These are phyloP conservation scores for Orussus abietinus DNA, from an alignment of 1,140 invertebrate species.

Conservation along the genomic window DNA sequence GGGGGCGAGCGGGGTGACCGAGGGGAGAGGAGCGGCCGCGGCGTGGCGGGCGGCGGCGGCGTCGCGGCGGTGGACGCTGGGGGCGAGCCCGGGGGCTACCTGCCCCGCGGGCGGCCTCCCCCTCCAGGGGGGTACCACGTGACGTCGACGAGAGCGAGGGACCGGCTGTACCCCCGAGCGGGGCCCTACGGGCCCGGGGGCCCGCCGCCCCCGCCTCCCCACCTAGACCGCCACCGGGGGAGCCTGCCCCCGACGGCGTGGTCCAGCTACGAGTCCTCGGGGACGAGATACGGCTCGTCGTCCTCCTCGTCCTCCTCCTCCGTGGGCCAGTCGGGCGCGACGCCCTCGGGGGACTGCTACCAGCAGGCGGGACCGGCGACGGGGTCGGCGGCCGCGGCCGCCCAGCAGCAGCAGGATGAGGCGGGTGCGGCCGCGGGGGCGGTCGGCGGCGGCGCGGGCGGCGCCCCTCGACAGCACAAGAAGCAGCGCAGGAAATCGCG, in stretches of 20 bases:
- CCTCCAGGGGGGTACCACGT: slow-evolving; percentile 44
- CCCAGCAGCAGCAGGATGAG: neutral
- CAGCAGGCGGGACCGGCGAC: slow-evolving; percentile 14
- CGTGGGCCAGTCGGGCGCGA: no score
- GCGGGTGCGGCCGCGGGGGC: slow-evolving; percentile 22
- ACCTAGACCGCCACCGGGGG: slow-evolving; percentile 45
- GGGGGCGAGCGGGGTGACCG: slow-evolving; percentile 37
- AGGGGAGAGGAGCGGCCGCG: slow-evolving; percentile 38
- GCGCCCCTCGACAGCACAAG: slow-evolving; percentile 41
- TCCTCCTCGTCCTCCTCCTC: slow-evolving; percentile 40
- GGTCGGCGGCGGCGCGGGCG: slow-evolving; percentile 24
- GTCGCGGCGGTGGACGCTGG: slow-evolving; percentile 14
- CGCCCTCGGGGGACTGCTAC: slow-evolving; percentile 40
- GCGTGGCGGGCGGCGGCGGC: slow-evolving; percentile 31
- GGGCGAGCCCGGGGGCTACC: slow-evolving; percentile 40
- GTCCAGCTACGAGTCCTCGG: slow-evolving; percentile 1
- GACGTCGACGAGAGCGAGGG: slow-evolving; percentile 50
- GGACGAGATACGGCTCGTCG: slow-evolving; percentile 28
- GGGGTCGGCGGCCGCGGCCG: slow-evolving; percentile 8
- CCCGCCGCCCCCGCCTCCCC: slow-evolving; percentile 48
- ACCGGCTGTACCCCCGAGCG: slow-evolving; percentile 46
- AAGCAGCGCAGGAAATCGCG: slow-evolving; percentile 50
- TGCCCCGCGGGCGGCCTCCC: slow-evolving; percentile 42
- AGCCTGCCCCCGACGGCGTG: slow-evolving; percentile 7
- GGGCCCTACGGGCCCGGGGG: slow-evolving; percentile 40